These are phyloP conservation scores for Tursiops truncatus DNA, from an alignment of 2,113 vertebrate genomes.

Conservation along the genomic window DNA sequence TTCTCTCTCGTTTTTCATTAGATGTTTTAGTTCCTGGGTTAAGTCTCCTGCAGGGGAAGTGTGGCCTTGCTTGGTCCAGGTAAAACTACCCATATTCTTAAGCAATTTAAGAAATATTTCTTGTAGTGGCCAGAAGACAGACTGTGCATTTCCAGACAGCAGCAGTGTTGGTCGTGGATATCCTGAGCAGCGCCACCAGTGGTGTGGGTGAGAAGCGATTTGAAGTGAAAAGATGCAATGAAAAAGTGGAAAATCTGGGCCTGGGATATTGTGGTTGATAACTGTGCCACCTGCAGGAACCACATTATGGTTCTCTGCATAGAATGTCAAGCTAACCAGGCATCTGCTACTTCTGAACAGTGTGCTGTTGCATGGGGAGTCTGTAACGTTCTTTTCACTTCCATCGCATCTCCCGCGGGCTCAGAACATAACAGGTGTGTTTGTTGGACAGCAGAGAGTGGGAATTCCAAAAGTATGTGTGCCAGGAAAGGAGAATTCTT, in stretches of 20 bases:
- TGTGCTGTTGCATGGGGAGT: not conserved
- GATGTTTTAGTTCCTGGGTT: not conserved
- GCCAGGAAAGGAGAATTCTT: constrained; percentile 78
- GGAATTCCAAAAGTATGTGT: constrained; percentile 77
- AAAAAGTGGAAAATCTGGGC: not conserved
- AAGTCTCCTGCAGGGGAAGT: not conserved
- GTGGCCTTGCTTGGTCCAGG: not conserved
- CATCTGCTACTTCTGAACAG: not conserved
- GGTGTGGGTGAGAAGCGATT: not conserved
- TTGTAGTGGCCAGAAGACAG: not conserved
- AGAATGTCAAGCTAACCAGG: not conserved
- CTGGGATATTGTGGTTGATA: not conserved
- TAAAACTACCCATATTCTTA: not conserved
- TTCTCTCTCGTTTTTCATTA: constrained; percentile 23
- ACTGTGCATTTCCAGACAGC: not conserved
- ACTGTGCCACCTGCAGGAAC: not conserved
- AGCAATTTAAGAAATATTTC: not conserved
- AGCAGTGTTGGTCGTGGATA: not conserved
- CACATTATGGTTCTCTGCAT: not conserved
- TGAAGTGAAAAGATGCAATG: not conserved
- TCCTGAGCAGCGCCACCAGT: not conserved
- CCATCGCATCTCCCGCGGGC: not conserved
- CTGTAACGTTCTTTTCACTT: not conserved
- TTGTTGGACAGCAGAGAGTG: not conserved
- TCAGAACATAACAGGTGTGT: not conserved